Evolutionary conservation across 2,797 vertebrate species (phyloP), one percentile per base, ranked within the genome.

Genomic region (Momotus momota): DNA sequence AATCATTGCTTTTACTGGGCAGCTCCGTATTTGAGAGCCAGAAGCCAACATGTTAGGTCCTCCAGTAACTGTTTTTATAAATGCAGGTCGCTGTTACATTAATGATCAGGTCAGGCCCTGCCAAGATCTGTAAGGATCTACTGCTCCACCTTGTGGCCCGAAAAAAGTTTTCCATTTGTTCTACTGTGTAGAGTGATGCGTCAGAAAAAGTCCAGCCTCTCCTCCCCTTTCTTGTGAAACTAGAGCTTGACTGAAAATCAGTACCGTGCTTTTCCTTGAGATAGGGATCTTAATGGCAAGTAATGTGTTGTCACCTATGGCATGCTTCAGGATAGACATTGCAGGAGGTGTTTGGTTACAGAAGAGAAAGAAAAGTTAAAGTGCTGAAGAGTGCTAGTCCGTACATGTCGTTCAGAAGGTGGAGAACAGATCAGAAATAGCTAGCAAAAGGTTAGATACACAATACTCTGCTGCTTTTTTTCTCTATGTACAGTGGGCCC

Each of bases 71-170:
- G 35, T 73, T 49, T n/a, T 57, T 52, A 2, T 16, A n/a, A 61
- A 25, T 16, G 22, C 46, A 13, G 29, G 22, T 67, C 48, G 58
- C 17, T 19, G 65, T 33, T 58, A 55, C 7, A 7, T 81, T 58
- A 33, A 54, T 79, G 19, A 77, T 5, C 35, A 38, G 26, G 43
- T 83, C 85, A 46, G 73, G 48, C 48, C 69, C 51, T 70, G 67
- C 43, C 14, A 26, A 70, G 64, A 64, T 79, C 95, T 92, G 1
- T 82, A 51, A 97, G 95, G 96, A 84, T 95, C 90, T 72, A 41
- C 52, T 94, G 94, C 96, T 96, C 97, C 96, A 97, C 90, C 97
- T 97, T 94, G 97, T 97, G 97, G 97, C 87, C 33, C 58, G 73
- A 46, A 51, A 52, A 86, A 88, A 27, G 2, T 71, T 86, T 71